Evolutionary conservation across 2,797 vertebrate species (phyloP), one percentile per base, ranked within the genome.

Genomic region (Chaetodon trifasciatus): DNA sequence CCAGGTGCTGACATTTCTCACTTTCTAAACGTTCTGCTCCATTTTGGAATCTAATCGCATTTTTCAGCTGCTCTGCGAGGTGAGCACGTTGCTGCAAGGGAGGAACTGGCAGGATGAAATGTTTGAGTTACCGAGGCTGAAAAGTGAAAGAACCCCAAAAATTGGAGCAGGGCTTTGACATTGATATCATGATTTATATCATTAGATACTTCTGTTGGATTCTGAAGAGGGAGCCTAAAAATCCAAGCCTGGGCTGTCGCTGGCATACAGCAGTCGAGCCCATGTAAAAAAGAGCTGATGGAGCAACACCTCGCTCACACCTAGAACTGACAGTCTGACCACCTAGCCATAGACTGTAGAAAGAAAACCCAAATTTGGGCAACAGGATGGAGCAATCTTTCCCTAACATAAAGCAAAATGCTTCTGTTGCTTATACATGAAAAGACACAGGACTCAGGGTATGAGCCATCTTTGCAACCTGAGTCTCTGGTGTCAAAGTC

Each of bases 1-100:
- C 67, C 79, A 65, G 78, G 71, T 74, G 61, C 81, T 86, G 88
- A 86, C 80, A 81, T 83, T 77, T 82, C 85, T 88, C 80, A 72
- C 85, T 78, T 83, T 82, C 47, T 35, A 70, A 80, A 87, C 24
- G 35, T 86, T 84, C 66, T 75, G 64, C 75, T 88, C 67, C 64
- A 37, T 78, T 86, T 86, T 83, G 70, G 50, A 86, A 56, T 32
- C 64, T 77, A 79, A 90, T 89, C 88, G 62, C 75, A 84, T 80
- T 86, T 86, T 86, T 88, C 46, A 74, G 57, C 47, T 16, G 47
- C 21, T 62, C 12, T 67, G 52, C 19, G 0, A 74, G 35, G 52
- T 17, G 39, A 77, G 55, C 44, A 65, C 1, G 6, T 39, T 23
- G 73, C 65, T 39, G 46, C 19, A 11, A 66, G 60, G 60, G 39